Evolutionary conservation across 2,113 vertebrate species (phyloP).

Genomic region (Peucedramus taeniatus): DNA sequence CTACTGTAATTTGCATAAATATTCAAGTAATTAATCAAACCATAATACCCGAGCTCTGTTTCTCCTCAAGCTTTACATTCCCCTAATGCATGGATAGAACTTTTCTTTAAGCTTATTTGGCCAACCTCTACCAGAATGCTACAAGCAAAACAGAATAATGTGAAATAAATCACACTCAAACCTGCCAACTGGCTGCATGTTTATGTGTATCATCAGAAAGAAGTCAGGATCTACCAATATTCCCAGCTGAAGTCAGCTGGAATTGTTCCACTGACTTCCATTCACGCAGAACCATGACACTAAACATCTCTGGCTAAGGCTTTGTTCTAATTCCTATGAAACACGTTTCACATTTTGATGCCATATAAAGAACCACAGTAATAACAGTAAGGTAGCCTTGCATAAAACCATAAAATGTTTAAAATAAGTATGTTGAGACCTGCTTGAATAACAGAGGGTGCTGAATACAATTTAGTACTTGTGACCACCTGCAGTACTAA

Average conservation of each 20-base stretch:
- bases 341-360: neutral
- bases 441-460: neutral
- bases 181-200: neutral
- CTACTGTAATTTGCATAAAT: neutral
- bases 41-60: neutral
- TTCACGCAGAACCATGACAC: neutral
- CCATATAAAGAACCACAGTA: neutral
- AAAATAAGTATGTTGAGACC: neutral
- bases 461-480: neutral
- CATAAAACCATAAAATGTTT: neutral
- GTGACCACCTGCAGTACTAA: neutral
- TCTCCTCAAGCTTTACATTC: neutral
- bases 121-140: neutral
- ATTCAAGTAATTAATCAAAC: neutral
- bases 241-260: neutral
- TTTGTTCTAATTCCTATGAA: neutral
- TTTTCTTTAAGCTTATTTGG: neutral
- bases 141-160: neutral
- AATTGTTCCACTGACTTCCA: neutral
- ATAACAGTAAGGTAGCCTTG: neutral
- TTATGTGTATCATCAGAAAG: neutral
- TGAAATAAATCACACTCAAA: neutral
- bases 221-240: neutral
- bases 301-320: neutral
- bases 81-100: neutral